phyloP scores from a whole-genome alignment of 2,797 vertebrate species.

The Micromesistius poutassou region DNA sequence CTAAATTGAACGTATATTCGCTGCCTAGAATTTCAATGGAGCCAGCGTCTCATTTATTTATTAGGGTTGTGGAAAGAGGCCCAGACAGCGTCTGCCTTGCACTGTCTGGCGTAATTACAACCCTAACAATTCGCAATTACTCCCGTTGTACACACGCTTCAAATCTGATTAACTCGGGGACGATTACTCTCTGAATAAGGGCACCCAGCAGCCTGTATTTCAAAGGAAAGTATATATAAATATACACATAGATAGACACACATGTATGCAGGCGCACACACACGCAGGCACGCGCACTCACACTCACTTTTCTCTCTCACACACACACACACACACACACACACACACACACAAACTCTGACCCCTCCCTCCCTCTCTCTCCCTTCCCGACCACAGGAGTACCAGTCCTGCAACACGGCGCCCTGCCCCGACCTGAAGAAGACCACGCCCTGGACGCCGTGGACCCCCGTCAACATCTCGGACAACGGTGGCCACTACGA shows the following conservation, averaged over 20 bases:
- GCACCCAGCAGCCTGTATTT: too few relatives aligned
- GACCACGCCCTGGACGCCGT: slow-evolving; percentile 96
- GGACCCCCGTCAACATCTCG: slow-evolving; percentile 95
- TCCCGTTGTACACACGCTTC: neutral
- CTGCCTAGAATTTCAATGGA: slow-evolving; percentile 45
- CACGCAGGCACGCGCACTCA: too few relatives aligned
- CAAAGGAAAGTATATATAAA: neutral
- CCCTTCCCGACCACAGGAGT: slow-evolving; percentile 75
- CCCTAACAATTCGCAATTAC: neutral
- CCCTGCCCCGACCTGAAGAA: slow-evolving; percentile 93
- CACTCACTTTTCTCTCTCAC: too few relatives aligned
- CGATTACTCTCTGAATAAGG: too few relatives aligned
- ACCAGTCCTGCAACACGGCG: slow-evolving; percentile 90
- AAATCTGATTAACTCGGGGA: neutral
- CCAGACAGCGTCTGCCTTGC: slow-evolving; percentile 14
- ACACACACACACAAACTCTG: neutral
- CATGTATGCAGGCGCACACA: too few relatives aligned
- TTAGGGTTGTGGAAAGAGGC: slow-evolving; percentile 30
- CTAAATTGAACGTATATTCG: slow-evolving; percentile 45
- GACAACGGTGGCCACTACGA: slow-evolving; percentile 96
- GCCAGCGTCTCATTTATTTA: slow-evolving; percentile 44
- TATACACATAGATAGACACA: neutral
- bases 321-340: too few relatives aligned
- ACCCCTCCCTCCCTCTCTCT: neutral
- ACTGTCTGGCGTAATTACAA: neutral